These are phyloP conservation scores for Tetraneura akinire DNA, from an alignment of 1,140 invertebrate species.

Conservation along the genomic window DNA sequence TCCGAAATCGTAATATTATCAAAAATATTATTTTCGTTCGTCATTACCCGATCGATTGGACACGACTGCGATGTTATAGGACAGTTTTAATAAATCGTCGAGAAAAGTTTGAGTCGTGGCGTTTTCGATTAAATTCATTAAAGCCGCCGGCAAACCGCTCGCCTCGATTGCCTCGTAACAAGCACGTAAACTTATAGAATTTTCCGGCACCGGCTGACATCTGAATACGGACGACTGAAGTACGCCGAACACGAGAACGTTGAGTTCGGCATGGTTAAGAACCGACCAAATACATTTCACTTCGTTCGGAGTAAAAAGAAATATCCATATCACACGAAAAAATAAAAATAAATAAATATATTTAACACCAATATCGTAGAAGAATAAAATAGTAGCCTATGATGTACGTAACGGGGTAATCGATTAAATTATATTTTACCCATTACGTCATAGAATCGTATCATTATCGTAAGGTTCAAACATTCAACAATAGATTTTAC, in stretches of 20 bases:
- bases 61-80: not conserved
- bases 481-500: not conserved
- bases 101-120: not conserved
- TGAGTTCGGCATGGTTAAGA: not conserved
- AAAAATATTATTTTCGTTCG: not conserved
- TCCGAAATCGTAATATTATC: too few relatives aligned
- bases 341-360: too few relatives aligned
- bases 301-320: not conserved
- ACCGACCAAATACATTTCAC: constrained; percentile 9
- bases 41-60: not conserved
- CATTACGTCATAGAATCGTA: constrained; percentile 9
- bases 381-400: too few relatives aligned
- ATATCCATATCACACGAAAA: too few relatives aligned
- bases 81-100: constrained; percentile 1
- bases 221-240: constrained; percentile 10
- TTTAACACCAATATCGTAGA: too few relatives aligned
- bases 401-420: too few relatives aligned
- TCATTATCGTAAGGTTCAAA: not conserved
- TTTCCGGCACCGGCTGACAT: not conserved
- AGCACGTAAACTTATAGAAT: not conserved
- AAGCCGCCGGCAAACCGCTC: not conserved
- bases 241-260: not conserved
- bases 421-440: not conserved
- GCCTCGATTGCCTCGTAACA: not conserved
- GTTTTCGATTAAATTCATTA: not conserved